Base-by-base conservation (phyloP, 2,797 vertebrate species). In the Poecilia picta region DNA sequence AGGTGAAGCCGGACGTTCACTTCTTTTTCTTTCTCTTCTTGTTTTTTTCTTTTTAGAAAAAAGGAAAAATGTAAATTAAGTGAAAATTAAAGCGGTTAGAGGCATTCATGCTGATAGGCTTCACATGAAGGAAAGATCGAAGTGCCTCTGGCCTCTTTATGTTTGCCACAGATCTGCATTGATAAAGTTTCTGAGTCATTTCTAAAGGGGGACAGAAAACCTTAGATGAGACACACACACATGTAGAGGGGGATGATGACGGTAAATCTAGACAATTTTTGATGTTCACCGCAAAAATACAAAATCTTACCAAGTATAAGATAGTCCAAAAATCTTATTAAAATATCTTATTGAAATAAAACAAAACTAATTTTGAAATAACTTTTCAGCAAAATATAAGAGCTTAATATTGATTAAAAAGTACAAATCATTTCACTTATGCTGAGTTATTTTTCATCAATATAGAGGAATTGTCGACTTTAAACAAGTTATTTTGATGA, bases 1-100 rank as follows among this genome's bases (percentile, higher is more conserved):
- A 97, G 98, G 98, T 98, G 96, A 72, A 49, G 43, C 39, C 68
- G 18, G 39, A 45, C 4, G 41, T n/a, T 43, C 66, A 3, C 36
- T n/a, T 43, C 39, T n/a, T n/a, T n/a, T 39, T 20, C 46, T 47
- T 46, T 12, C 15, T 46, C 13, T 46, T 47, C 15, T 16, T 47
- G 1, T 47, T 47, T 16, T 47, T 2, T 2, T 8, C 8, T 23
- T 25, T 25, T 23, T 25, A 8, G 23, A 10, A 53, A 41, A 41
- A 41, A 41, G 8, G 41, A 41, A 41, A 41, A 41, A 41, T 41
- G 41, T 41, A 41, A 41, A 41, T 41, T 8, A 41, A 41, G 41
- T 57, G 12, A 11, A 12, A 23, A 25, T 41, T 12, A 15, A 41
- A 71, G 41, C n/a, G 5, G 13, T 11, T 2, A 2, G 55, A 18